Base-by-base conservation (phyloP, 2,113 vertebrate genomes). In the Zosterops pallidus region DNA sequence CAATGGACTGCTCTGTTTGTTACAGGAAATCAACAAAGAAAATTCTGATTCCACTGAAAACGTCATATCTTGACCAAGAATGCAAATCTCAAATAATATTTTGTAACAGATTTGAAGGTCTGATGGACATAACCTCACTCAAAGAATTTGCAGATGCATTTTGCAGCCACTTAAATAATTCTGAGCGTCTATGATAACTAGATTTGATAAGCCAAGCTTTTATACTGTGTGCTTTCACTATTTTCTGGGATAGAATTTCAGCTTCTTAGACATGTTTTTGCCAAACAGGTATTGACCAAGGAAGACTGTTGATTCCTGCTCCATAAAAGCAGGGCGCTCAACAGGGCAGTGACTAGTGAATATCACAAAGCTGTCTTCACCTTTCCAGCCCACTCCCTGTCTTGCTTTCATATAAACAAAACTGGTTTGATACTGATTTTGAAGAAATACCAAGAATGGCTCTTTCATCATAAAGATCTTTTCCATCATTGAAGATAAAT, bases 161-260 rank as follows among this genome's bases (percentile, higher is more conserved):
- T 83, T 0, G 0, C 16, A 74, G 23, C 6, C 2, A 1, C 5
- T 59, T 11, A 88, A 18, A 50, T 4, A 64, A 42, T 62, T 86
- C 35, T 77, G 76, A 80, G 9, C 3, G 5, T 44, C 44, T 46
- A 57, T n/a, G 11, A 53, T 13, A 65, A 83, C 35, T 78, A 55
- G 13, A 50, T 67, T 74, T 37, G 60, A 71, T 4, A 5, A 62
- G 16, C 6, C 21, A 59, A 78, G 47, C 14, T 77, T 80, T 83
- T 63, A 20, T 33, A 57, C 9, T 50, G 39, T 4, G n/a, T 29
- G 5, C 6, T 86, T 85, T 85, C 67, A 59, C 19, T 53, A 7
- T 49, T 82, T 83, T 63, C 50, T 74, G 21, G 50, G 18, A 33
- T 15, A 65, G 5, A 12, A 37, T 18, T 70, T 74, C 71, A 41